A percentile compares a stretch with the other conserved stretches of the same genome.
Evolutionary conservation across 2,113 vertebrate genomes (phyloP).

Genomic region (Petaurus breviceps): DNA sequence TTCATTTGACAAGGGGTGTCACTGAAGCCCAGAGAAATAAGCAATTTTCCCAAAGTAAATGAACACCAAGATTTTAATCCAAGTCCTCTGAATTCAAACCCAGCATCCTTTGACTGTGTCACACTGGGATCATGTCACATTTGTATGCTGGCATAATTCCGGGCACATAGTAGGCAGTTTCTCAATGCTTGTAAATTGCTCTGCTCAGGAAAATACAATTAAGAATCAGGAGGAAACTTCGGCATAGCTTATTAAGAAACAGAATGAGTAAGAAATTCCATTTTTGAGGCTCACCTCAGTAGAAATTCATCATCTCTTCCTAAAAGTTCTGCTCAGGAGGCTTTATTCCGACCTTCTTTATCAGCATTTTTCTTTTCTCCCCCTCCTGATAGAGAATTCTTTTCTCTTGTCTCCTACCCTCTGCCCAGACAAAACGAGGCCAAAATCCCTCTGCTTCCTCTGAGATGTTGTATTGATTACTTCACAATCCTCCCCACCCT

Average conservation of each 20-base stretch:
- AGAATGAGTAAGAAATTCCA: neutral
- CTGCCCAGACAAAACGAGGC: neutral
- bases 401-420: constrained; percentile 11
- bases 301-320: constrained; percentile 2
- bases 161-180: neutral
- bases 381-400: neutral
- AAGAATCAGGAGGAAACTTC: neutral
- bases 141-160: neutral
- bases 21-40: neutral
- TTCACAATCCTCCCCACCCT: constrained; percentile 67
- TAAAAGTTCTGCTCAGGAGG: neutral
- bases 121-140: neutral
- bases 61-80: neutral
- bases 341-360: constrained; percentile 35
- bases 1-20: neutral
- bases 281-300: constrained; percentile 24
- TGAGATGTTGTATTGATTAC: constrained; percentile 77
- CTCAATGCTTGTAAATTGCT: neutral
- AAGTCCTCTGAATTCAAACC: neutral
- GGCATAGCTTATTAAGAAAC: constrained; percentile 6
- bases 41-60: neutral
- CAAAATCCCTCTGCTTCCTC: constrained; percentile 66
- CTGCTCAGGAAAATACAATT: neutral
- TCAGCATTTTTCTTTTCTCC: neutral
- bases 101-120: neutral